Evolutionary conservation across 2,113 vertebrate genomes (phyloP).

Genomic region (Caranx melampygus): DNA sequence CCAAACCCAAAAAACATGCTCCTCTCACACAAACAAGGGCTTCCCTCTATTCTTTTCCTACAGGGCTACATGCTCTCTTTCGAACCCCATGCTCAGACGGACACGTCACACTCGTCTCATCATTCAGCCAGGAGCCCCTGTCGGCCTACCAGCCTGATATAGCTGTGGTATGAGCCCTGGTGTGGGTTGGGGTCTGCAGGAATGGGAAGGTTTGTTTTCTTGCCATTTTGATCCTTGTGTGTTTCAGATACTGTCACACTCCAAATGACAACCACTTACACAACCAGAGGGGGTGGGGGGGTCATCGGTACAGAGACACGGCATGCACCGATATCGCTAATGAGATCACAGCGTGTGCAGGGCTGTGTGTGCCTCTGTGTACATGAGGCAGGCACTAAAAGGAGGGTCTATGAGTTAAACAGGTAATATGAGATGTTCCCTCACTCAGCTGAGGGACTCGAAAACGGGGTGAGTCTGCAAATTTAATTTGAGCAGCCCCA

Average conservation of each 20-base stretch:
- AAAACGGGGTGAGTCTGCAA: constrained; percentile 64
- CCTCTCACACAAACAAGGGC: constrained; percentile 6
- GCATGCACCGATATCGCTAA: constrained; percentile 37
- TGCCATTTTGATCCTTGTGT: constrained; percentile 39
- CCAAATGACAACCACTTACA: constrained; percentile 43
- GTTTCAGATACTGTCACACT: constrained; percentile 41
- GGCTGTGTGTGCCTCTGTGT: background rate
- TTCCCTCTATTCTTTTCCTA: constrained; percentile 19
- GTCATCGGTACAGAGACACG: constrained; percentile 11
- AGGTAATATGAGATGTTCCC: constrained; percentile 61
- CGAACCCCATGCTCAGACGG: constrained; percentile 74
- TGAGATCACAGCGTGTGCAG: constrained; percentile 41
- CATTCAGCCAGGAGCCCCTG: constrained; percentile 24
- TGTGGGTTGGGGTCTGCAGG: constrained; percentile 23
- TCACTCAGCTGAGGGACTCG: constrained; percentile 49
- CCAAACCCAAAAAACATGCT: constrained; percentile 19
- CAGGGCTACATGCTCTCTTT: constrained; percentile 23
- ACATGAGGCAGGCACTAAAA: constrained; percentile 10
- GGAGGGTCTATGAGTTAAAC: constrained; percentile 22
- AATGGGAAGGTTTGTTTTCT: constrained; percentile 59
- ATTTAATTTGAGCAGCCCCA: constrained; percentile 64
- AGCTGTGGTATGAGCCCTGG: constrained; percentile 40
- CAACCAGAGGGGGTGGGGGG: background rate
- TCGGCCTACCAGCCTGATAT: constrained; percentile 50
- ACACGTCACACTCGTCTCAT: constrained; percentile 54